Conservation (phyloP, 2,888 invertebrate genomes). For the Thecocarcelia acutangulata region DNA sequence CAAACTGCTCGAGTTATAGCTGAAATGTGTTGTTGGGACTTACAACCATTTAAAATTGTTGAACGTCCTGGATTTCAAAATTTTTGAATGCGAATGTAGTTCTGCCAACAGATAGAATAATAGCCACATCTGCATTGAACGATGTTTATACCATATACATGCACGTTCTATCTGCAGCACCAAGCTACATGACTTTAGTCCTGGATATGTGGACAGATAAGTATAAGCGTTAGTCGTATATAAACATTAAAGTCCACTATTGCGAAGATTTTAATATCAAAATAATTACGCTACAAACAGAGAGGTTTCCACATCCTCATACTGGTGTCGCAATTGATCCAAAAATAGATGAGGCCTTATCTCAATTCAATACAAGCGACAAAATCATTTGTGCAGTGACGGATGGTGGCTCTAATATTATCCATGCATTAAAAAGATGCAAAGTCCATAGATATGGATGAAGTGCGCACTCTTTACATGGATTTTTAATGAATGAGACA, state of each 20-base stretch:
- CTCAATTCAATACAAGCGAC: background rate
- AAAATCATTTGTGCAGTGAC: background rate
- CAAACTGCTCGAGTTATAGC: slow-evolving; percentile 11
- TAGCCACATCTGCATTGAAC: background rate
- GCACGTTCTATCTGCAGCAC: background rate
- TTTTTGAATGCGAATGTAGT: slow-evolving; percentile 10
- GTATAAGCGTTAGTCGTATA: slow-evolving; percentile 5
- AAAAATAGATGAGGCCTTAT: background rate
- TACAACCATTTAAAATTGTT: slow-evolving; percentile 24
- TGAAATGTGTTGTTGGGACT: slow-evolving; percentile 29
- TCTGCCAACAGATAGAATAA: background rate
- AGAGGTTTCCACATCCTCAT: slow-evolving; percentile 8
- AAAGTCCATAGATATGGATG: background rate
- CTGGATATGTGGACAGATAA: slow-evolving; percentile 22
- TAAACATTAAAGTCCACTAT: slow-evolving; percentile 21
- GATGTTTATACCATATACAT: slow-evolving; percentile 5
- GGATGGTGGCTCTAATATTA: background rate
- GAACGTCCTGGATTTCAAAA: slow-evolving; percentile 1
- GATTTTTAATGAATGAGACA: slow-evolving; percentile 1
- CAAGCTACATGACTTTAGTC: background rate
- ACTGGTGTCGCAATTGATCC: background rate
- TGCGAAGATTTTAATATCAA: slow-evolving; percentile 18
- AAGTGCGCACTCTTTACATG: background rate
- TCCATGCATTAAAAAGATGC: background rate
- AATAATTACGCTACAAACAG: slow-evolving; percentile 12